A percentile compares a stretch with the other conserved stretches of the same genome.
Conservation (phyloP, 1,140 invertebrate species). For the Caerostris darwini region DNA sequence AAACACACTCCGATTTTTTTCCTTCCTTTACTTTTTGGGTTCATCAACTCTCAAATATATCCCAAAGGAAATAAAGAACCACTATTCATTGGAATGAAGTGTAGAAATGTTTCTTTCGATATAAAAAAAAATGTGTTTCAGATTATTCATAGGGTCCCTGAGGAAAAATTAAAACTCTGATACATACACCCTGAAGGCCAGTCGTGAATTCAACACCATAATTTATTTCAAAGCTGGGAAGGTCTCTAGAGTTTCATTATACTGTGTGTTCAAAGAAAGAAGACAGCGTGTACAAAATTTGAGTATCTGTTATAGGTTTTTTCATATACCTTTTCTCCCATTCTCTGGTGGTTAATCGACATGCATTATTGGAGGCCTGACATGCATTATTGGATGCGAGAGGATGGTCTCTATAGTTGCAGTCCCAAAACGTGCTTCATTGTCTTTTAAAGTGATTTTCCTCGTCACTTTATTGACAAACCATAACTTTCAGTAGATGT, state of each 20-base stretch:
- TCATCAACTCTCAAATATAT: constrained; percentile 69
- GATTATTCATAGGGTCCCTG: constrained; percentile 65
- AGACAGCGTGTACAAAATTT: constrained; percentile 54
- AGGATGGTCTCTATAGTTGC: too few relatives aligned
- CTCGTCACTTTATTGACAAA: too few relatives aligned
- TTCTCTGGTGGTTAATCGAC: constrained; percentile 60
- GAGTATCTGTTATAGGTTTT: constrained; percentile 52
- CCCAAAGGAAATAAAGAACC: constrained; percentile 51
- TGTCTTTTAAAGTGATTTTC: too few relatives aligned
- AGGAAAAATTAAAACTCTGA: constrained; percentile 73
- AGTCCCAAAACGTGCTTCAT: too few relatives aligned
- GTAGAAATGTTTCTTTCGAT: constrained; percentile 58
- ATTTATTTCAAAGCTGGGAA: constrained; percentile 59
- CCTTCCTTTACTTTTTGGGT: constrained; percentile 5
- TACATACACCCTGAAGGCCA: constrained; percentile 68
- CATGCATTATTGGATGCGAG: background rate
- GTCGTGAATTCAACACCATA: constrained; percentile 69
- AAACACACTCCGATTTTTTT: constrained; percentile 51
- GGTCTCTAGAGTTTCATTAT: constrained; percentile 71
- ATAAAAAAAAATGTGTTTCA: constrained; percentile 41
- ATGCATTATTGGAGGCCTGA: too few relatives aligned
- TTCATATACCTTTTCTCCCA: constrained; percentile 27
- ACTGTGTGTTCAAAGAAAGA: constrained; percentile 21
- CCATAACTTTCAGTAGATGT: too few relatives aligned
- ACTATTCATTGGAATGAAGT: constrained; percentile 73